Percentiles rank a stretch among this genome's conserved stretches.
Conservation (phyloP, 2,113 vertebrate genomes). For the Gulo gulo region DNA sequence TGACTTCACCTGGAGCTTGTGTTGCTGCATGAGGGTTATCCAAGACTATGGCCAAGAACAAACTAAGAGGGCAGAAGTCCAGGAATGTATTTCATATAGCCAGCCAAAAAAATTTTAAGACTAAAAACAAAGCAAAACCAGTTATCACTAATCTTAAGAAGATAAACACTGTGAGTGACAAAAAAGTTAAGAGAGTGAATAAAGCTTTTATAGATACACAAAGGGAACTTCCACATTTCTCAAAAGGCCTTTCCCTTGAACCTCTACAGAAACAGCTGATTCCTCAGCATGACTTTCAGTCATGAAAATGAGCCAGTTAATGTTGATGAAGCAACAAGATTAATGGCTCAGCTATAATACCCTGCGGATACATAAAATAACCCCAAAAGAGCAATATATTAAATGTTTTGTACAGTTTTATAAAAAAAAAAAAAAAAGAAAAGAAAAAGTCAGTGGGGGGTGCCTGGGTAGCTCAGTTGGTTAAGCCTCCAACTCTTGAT, state of each 20-base stretch:
- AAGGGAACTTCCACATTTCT: slow-evolving; percentile 86
- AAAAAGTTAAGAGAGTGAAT: slow-evolving; percentile 90
- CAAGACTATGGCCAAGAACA: neutral
- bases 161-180: slow-evolving; percentile 91
- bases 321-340: slow-evolving; percentile 80
- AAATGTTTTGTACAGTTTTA: slow-evolving; percentile 82
- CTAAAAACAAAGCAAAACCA: neutral
- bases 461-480: neutral
- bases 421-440: neutral
- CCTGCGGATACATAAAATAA: neutral
- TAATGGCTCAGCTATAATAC: slow-evolving; percentile 81
- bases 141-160: slow-evolving; percentile 67
- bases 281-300: slow-evolving; percentile 16
- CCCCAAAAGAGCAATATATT: slow-evolving; percentile 57
- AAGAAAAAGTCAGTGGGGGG: neutral
- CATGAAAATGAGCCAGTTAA: slow-evolving; percentile 76
- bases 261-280: slow-evolving; percentile 70
- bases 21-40: neutral
- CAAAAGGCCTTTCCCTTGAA: slow-evolving; percentile 83
- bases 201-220: slow-evolving; percentile 90
- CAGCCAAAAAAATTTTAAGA: neutral
- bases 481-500: neutral
- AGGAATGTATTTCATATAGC: neutral
- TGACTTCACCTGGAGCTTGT: neutral
- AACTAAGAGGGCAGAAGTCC: neutral